A percentile compares a stretch with the other conserved stretches of the same genome.
Evolutionary conservation across 2,797 vertebrate species (phyloP).

Genomic region (Halcyon chelicuti): DNA sequence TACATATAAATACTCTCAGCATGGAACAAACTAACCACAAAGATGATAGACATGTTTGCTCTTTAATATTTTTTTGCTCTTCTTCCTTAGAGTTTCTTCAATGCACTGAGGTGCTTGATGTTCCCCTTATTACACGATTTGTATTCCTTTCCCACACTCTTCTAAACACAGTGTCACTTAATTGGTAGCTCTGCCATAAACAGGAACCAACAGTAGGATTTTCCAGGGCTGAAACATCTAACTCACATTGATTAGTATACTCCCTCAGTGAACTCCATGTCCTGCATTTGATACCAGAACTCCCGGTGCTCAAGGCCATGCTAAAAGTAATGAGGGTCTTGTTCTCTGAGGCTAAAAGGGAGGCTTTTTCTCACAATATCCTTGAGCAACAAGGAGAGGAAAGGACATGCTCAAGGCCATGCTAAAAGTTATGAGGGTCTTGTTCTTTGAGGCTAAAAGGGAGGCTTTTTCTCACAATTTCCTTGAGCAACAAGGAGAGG

Average conservation of each 20-base stretch:
- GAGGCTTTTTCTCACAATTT: neutral
- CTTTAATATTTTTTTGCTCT: neutral
- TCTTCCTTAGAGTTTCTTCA: neutral
- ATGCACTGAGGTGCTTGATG: neutral
- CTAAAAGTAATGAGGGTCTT: neutral
- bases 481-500: neutral
- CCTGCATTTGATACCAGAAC: neutral
- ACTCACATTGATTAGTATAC: neutral
- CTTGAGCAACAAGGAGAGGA: neutral
- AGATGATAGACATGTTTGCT: slow-evolving; percentile 16
- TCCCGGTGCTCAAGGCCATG: neutral
- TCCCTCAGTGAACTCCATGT: neutral
- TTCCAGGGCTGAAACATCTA: neutral
- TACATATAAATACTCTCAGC: slow-evolving; percentile 49
- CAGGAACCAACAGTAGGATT: neutral
- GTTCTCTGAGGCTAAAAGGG: neutral
- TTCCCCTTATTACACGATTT: neutral
- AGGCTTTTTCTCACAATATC: neutral
- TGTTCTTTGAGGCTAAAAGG: neutral
- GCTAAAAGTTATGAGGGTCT: neutral
- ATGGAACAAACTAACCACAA: slow-evolving; percentile 22
- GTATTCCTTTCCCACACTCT: neutral
- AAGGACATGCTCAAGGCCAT: neutral
- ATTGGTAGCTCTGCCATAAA: neutral
- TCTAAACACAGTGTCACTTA: neutral